Evolutionary conservation across 2,888 invertebrate species (phyloP), one percentile per base, ranked within the genome.

Genomic region (Operophtera brumata): DNA sequence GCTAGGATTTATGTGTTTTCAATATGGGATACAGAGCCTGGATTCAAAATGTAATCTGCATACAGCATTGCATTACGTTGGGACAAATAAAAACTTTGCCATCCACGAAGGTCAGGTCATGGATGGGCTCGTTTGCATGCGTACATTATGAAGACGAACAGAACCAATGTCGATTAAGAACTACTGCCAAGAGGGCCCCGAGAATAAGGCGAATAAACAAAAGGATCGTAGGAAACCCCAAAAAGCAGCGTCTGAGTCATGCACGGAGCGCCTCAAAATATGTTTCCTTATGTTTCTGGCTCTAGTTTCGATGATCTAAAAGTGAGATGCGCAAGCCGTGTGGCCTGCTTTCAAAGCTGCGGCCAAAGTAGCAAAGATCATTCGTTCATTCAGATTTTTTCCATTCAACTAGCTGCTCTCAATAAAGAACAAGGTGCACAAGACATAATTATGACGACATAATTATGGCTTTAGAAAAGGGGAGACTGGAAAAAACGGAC

Each of bases 341-440:
- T 75, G 82, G 73, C 80, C 83, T 74, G 84, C 75, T 82, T 85
- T 78, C 72, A 64, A 71, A 75, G 68, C 73, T 67, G 75, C 78
- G 80, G 77, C 76, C 75, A 75, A 54, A 68, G 57, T 66, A 62
- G 65, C 75, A 80, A 75, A 72, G 72, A 74, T 73, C 78, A 70
- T 69, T 73, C 72, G 74, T 75, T 71, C 13, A 13, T 67, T 66
- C 57, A 62, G 56, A 66, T 61, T 65, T 69, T 65, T 64, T 63
- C 59, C 65, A 67, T 69, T 67, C 66, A 68, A 57, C 51, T 46
- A 14, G 49, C 32, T 26, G 42, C 26, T 26, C 55, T 40, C 50
- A 39, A 51, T 55, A 51, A 43, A 47, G 30, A 48, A 36, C 48
- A 42, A 20, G 46, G n/a, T 32, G 45, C 37, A n/a, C n/a, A 26